Evolutionary conservation across 2,888 invertebrate species (phyloP), one percentile per base, ranked within the genome.

Genomic region (Cataglyphis livida): DNA sequence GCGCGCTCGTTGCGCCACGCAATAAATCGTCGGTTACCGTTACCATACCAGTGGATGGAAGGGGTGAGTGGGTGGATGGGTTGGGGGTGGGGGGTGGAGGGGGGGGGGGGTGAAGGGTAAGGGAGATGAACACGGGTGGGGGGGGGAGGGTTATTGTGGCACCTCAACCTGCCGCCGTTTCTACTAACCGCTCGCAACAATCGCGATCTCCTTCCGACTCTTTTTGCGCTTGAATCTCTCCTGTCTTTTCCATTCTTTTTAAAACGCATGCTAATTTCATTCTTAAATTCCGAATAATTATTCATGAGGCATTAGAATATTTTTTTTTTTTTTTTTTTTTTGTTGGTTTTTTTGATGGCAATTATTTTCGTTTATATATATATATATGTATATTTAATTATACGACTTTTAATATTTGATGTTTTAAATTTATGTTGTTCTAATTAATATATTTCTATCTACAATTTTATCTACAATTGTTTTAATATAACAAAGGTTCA

Each of bases 21-120:
- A 90, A 93, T 93, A 93, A 93, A 93, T 93, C 92, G 90, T 92
- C 90, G 92, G 90, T 91, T 91, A 92, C 92, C 91, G 91, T 92
- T 91, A 89, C 89, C 88, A 89, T 87, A 90, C 90, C 83, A 73
- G 85, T 87, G 65, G 70, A 75, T 82, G 75, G 81, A 54, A 68
- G 21, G 66, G 65, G 65, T 62, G 61, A 61, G 32, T 5, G 32
- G 25, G 25, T 1, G 25, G 25, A 28, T 1, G 28, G 25, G 25
- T 0, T 1, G 1, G 28, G 2, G 2, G 66, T 21, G 21, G 61
- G 64, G 35, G 4, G 32, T 6, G 74, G 65, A 81, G 68, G 75
- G 0, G 25, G 1, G 25, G 66, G 61, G 64, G 32, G 6, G 35
- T 6, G 74, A 66, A 83, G 68, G 75, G 78, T 59, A 85, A 81